Percentiles rank a stretch among this genome's conserved stretches.
Evolutionary conservation across 2,113 vertebrate species (phyloP).

Genomic region (Nymphicus hollandicus): DNA sequence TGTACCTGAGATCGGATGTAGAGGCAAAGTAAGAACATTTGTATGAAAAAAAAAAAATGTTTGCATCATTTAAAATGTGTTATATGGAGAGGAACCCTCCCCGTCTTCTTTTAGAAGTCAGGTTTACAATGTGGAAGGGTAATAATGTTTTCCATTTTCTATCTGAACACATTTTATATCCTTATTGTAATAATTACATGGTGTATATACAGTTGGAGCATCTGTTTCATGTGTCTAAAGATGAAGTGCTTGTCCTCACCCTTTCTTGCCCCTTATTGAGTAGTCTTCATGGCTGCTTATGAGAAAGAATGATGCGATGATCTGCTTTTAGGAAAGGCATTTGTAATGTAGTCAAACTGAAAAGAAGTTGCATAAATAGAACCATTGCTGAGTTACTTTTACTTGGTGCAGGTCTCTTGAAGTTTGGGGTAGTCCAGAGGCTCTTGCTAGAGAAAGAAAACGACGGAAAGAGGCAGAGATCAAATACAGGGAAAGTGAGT

Average conservation of each 20-base stretch:
- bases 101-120: background rate
- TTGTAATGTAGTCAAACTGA: background rate
- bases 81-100: background rate
- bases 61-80: background rate
- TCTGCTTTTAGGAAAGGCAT: background rate
- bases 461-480: slow-evolving; percentile 88
- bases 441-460: slow-evolving; percentile 89
- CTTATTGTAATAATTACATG: background rate
- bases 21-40: slow-evolving; percentile 88
- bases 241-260: background rate
- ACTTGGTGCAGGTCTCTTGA: slow-evolving; percentile 84
- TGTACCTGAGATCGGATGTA: slow-evolving; percentile 93
- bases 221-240: background rate
- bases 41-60: background rate
- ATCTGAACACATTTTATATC: background rate
- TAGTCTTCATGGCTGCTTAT: background rate
- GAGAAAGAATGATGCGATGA: background rate
- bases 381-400: background rate
- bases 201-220: background rate
- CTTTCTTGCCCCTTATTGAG: background rate
- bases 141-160: background rate
- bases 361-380: background rate
- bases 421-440: slow-evolving; percentile 95
- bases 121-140: background rate
- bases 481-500: slow-evolving; percentile 94